Conservation (phyloP, 2,888 invertebrate genomes). For the Flexamia atlantica region DNA sequence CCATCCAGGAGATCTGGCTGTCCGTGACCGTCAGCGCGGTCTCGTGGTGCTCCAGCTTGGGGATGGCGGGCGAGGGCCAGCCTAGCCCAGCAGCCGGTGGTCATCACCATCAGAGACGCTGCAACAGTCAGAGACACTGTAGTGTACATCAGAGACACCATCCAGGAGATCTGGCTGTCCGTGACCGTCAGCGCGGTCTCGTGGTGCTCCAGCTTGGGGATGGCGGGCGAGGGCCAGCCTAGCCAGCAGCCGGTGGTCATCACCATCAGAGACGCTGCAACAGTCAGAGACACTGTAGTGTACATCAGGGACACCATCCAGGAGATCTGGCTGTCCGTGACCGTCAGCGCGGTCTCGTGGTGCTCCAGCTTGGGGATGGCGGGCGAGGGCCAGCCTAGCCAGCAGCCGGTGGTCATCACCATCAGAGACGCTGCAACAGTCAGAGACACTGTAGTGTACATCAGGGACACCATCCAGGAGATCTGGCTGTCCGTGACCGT, state of each 20-base stretch:
- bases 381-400: conserved; percentile 64
- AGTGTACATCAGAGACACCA: conserved; percentile 55
- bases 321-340: conserved; percentile 52
- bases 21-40: conserved; percentile 20
- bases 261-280: conserved; percentile 63
- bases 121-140: conserved; percentile 18
- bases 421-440: conserved; percentile 59
- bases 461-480: conserved; percentile 61
- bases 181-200: conserved; percentile 30
- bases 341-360: conserved; percentile 41
- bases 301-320: too few species aligned
- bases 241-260: conserved; percentile 63
- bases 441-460: conserved; percentile 64
- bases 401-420: conserved; percentile 62
- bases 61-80: conserved; percentile 63
- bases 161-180: conserved; percentile 58
- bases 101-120: conserved; percentile 68
- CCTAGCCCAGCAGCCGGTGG: conserved; percentile 68
- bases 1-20: conserved; percentile 57
- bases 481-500: conserved; percentile 38
- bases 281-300: conserved; percentile 26
- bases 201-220: conserved; percentile 47
- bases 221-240: conserved; percentile 62
- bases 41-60: conserved; percentile 50
- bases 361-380: conserved; percentile 52